Evolutionary conservation across 1,140 invertebrate species (phyloP), one percentile per base, ranked within the genome.

Genomic region (Drosophila novamexicana): DNA sequence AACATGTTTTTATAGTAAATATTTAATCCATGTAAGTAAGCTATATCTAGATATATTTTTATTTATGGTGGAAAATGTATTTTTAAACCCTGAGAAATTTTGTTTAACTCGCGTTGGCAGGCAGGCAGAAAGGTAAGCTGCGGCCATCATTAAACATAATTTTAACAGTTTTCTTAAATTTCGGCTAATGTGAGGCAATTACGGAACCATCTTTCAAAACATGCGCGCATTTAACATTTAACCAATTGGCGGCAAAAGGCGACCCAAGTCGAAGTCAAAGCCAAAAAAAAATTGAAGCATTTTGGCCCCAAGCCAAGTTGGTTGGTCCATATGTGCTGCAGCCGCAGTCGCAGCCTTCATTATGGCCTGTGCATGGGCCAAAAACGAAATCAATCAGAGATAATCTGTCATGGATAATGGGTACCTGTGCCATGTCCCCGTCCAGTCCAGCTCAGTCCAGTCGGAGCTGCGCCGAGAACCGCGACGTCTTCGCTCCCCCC

Each of bases 301-400:
- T 88, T 88, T 89, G 49, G 80, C 84, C 84, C 50, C 56, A 69
- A 89, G 84, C 84, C 66, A 58, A 56, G 37, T 68, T 83, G 71
- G 63, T 69, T 74, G 67, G 54, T 57, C 57, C 68, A 68, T 65
- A 58, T 64, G 53, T 69, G 58, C 49, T 53, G 53, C 42, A 58
- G 45, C 32, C 59, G 64, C 50, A 63, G 52, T 53, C 62, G 39
- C 32, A 67, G 79, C 63, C 79, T 84, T 72, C 84, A 88, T 89
- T 89, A 89, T 89, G 71, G 63, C 9, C 49, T 78, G 82, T 86
- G 75, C 84, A 76, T 71, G 67, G 65, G 22, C 65, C 22, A 42
- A 82, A 89, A 81, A 79, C 83, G 79, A 90, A 90, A 90, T 90
- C 85, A 90, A 90, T 90, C 85, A 90, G 85, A 76, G 81, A 86